A percentile compares a stretch with the other conserved stretches of the same genome.
phyloP scores from a whole-genome alignment of 30 jellyfish, hydroid and myxozoan species.

The Morbakka virulenta region DNA sequence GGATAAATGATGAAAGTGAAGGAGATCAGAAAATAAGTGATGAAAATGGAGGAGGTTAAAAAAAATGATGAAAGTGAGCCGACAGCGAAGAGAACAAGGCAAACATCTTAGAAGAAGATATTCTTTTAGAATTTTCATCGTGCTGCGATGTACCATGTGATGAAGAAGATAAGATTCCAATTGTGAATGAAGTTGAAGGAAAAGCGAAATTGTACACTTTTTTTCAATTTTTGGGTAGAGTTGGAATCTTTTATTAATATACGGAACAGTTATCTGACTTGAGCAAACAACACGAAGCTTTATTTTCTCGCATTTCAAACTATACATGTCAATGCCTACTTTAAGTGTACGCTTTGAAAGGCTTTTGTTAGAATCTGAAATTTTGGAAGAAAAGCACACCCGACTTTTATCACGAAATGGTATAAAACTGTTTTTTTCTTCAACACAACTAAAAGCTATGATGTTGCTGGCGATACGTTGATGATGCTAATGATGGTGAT shows the following conservation, averaged over 20 bases:
- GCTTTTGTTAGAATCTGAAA: conserved; percentile 53
- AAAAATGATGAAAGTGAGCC: neutral
- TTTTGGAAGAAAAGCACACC: conserved; percentile 41
- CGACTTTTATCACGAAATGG: conserved; percentile 35
- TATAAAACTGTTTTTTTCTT: conserved; percentile 3
- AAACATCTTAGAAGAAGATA: conserved; percentile 37
- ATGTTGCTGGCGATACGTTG: too few species aligned
- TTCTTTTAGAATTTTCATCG: conserved; percentile 33
- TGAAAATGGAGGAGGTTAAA: too few species aligned
- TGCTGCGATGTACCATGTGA: conserved; percentile 57
- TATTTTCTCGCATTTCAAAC: conserved; percentile 7
- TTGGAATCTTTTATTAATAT: conserved; percentile 13
- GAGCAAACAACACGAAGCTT: conserved; percentile 45
- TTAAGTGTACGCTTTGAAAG: conserved; percentile 55
- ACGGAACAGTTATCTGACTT: conserved; percentile 29
- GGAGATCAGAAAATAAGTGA: too few species aligned
- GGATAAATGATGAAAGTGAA: too few species aligned
- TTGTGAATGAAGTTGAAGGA: neutral
- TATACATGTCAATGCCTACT: conserved; percentile 13
- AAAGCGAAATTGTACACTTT: conserved; percentile 5
- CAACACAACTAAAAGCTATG: conserved; percentile 30
- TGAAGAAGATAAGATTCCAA: neutral
- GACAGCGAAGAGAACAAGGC: conserved; percentile 14
- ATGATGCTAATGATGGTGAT: too few species aligned
- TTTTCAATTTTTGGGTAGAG: conserved; percentile 21